Base-by-base conservation (phyloP, 2,888 invertebrate genomes). In the Latrodectus hesperus region DNA sequence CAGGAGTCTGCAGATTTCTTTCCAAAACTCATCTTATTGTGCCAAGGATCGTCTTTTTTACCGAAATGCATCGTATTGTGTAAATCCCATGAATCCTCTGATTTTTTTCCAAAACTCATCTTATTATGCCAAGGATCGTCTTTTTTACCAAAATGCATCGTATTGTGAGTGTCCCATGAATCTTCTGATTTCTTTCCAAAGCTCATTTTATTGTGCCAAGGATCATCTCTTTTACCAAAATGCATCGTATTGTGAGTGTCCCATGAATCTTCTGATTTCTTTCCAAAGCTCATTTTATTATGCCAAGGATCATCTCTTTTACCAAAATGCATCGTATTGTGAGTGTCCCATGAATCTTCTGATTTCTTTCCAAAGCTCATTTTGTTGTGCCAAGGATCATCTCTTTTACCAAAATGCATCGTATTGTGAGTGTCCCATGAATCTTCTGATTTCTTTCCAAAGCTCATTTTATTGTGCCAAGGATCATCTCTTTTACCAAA, bases 11-110 rank as follows among this genome's bases (percentile, higher is more conserved):
- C 77, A 3, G 52, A 77, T 55, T 64, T 53, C 52, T 79, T 79
- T 9, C 68, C 53, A 9, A 79, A 71, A 11, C 70, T 74, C 82
- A 82, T 82, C 74, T 75, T 75, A 52, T 53, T 74, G 53, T 81
- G 81, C 67, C 14, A 67, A 64, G 26, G 65, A 67, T 86, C 79
- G 9, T 72, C 74, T 67, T 67, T 70, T 53, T 88, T 88, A 0
- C 88, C 88, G 70, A 88, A 88, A 76, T 88, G 88, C 79, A 88
- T 52, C 0, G 81, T 82, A 64, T 22, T 84, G 14, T 88, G 83
- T 53, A 65, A 65, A 72, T 72, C 17, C 74, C 74, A 74, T 1
- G 67, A 17, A 68, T 49, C 60, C 38, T 79, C 79, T 1, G 71
- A 79, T 49, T 71, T 79, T 17, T 81, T 81, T 0, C 52, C 81